These are phyloP conservation scores for Petrocephalus microphthalmus DNA, from an alignment of 2,113 vertebrate species.

Conservation along the genomic window DNA sequence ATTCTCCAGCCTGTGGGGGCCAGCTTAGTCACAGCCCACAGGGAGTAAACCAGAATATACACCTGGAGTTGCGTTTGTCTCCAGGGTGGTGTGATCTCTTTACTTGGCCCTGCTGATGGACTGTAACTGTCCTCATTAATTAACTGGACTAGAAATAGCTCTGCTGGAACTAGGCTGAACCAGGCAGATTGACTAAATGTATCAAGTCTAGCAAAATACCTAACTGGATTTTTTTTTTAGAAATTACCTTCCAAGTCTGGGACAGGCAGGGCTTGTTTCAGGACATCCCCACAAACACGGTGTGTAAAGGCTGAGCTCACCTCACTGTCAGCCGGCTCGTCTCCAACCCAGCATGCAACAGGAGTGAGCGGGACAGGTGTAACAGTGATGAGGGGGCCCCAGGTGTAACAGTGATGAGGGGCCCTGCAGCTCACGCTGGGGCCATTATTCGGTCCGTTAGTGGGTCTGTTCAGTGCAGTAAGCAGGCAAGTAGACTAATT, in stretches of 20 bases:
- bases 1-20: not conserved
- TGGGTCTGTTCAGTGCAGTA: not conserved
- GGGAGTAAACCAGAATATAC: not conserved
- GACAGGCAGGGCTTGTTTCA: not conserved
- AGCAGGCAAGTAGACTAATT: not conserved
- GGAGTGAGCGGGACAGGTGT: not conserved
- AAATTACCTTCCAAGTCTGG: not conserved
- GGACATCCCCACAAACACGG: not conserved
- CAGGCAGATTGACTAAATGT: not conserved
- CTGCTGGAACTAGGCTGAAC: not conserved
- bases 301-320: no score
- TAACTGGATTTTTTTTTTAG: not conserved
- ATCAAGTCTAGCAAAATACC: not conserved
- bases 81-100: not conserved
- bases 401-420: not conserved
- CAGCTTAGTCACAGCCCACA: not conserved
- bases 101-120: not conserved
- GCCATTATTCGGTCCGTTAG: not conserved
- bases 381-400: not conserved
- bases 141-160: not conserved
- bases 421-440: not conserved
- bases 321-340: not conserved
- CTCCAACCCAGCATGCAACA: not conserved
- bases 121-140: not conserved
- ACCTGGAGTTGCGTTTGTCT: not conserved